Percentiles rank a stretch among this genome's conserved stretches.
These are phyloP conservation scores for Odontomyia ornata DNA, from an alignment of 2,888 invertebrate genomes.

Conservation along the genomic window DNA sequence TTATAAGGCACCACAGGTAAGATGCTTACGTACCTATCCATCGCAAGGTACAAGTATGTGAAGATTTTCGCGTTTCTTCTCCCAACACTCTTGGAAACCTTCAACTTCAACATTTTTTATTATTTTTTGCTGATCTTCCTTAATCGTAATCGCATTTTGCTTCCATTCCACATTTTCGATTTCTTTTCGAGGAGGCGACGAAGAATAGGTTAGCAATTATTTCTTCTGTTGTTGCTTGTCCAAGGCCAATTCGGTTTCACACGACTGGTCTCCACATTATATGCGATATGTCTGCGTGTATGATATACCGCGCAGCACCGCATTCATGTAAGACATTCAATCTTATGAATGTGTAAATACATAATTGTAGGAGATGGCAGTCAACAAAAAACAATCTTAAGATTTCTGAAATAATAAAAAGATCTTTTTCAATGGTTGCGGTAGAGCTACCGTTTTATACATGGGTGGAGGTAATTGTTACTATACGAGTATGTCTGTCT, in stretches of 20 bases:
- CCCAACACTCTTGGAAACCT: background rate
- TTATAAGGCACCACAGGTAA: background rate
- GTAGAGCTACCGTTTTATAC: no score
- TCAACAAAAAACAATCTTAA: background rate
- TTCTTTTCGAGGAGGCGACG: no score
- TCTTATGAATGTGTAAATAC: background rate
- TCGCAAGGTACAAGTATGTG: no score
- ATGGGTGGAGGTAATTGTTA: no score
- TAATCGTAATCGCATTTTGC: background rate
- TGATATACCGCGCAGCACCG: background rate
- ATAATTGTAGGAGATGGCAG: background rate
- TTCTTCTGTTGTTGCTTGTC: background rate
- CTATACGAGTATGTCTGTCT: no score
- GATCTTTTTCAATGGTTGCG: background rate
- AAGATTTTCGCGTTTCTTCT: no score
- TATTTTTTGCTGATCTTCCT: background rate
- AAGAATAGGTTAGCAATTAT: no score
- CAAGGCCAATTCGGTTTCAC: background rate
- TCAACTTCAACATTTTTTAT: conserved; percentile 10
- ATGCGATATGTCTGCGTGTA: background rate
- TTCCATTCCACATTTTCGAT: background rate
- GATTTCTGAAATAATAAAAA: no score
- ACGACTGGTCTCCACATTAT: background rate
- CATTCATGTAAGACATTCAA: background rate
- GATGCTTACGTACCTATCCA: no score